Evolutionary conservation across 1,140 invertebrate genomes (phyloP), one percentile per base, ranked within the genome.

Genomic region (Musca domestica): DNA sequence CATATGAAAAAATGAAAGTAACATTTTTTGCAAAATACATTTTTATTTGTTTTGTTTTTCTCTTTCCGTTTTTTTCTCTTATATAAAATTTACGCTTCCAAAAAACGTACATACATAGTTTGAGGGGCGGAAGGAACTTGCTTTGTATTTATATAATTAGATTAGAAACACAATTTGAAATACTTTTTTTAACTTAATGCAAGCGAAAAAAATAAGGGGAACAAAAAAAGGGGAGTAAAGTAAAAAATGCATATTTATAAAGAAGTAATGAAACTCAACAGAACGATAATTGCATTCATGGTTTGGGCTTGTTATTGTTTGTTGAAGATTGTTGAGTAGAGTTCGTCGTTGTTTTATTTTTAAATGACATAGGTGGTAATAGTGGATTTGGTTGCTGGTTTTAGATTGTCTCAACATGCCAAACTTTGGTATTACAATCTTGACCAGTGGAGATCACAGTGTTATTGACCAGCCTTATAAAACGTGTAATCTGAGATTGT

Each of bases 351-450:
- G 34, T 41, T 41, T 5, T 12, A 10, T 41, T 41, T 30, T 30
- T 30, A 30, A 30, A 30, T 30, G 27, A 30, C 27, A 30, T 41
- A 41, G 34, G 34, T 41, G 34, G 34, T 41, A 41, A 12, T 41
- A 41, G 34, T 47, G 48, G 14, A 25, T 14, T 25, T 65, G 5
- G 20, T 64, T 46, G 20, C 22, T 1, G 34, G 22, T 54, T n/a
- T 74, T 77, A 80, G 68, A 80, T 80, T 67, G 75, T 80, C 71
- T 82, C 80, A 61, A 82, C 77, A 64, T 82, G 74, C 95, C 95
- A 98, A 66, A 95, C 87, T 84, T 96, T 95, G 46, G 95, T 92
- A 83, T 95, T 96, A 82, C 92, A 93, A 84, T 98, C 96, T 83
- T 98, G 95, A 20, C 95, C 96, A 65, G 91, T 91, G 1, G 95